phyloP scores from a whole-genome alignment of 2,888 invertebrate species.

The Plebejus argus region DNA sequence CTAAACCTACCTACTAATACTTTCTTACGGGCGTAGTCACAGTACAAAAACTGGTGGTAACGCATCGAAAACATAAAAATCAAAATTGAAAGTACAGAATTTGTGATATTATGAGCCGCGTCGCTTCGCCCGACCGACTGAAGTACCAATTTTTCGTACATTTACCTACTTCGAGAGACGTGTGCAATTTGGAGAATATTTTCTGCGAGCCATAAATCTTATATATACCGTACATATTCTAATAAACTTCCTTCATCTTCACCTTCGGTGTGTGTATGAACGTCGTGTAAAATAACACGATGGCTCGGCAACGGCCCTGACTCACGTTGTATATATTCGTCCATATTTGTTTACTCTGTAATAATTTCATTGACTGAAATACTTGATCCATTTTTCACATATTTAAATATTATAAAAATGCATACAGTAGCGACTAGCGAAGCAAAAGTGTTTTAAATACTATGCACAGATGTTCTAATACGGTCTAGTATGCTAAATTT shows the following conservation, averaged over 20 bases:
- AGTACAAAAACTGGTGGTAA: background rate
- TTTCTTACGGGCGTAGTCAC: background rate
- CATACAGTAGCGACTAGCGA: too few relatives aligned
- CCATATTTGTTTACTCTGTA: slow-evolving; percentile 70
- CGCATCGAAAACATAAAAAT: background rate
- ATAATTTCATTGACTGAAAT: slow-evolving; percentile 74
- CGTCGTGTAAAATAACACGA: slow-evolving; percentile 63
- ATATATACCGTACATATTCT: slow-evolving; percentile 64
- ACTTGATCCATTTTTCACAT: slow-evolving; percentile 49
- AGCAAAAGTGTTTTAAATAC: background rate
- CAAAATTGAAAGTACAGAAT: background rate
- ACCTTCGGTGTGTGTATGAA: slow-evolving; percentile 61
- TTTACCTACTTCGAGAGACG: slow-evolving; percentile 47
- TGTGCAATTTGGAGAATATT: slow-evolving; percentile 68
- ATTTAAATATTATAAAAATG: background rate
- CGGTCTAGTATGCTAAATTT: too few relatives aligned
- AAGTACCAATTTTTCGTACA: background rate
- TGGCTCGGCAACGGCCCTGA: slow-evolving; percentile 68
- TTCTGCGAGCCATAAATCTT: slow-evolving; percentile 72
- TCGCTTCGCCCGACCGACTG: background rate
- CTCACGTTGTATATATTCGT: slow-evolving; percentile 64
- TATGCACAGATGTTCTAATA: background rate
- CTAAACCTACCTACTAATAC: too few relatives aligned
- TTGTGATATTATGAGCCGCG: background rate
- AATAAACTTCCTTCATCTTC: slow-evolving; percentile 73